Percentiles rank a stretch among this genome's conserved stretches.
Evolutionary conservation across 1,140 invertebrate species (phyloP).

Genomic region (Drosophila tsacasi): DNA sequence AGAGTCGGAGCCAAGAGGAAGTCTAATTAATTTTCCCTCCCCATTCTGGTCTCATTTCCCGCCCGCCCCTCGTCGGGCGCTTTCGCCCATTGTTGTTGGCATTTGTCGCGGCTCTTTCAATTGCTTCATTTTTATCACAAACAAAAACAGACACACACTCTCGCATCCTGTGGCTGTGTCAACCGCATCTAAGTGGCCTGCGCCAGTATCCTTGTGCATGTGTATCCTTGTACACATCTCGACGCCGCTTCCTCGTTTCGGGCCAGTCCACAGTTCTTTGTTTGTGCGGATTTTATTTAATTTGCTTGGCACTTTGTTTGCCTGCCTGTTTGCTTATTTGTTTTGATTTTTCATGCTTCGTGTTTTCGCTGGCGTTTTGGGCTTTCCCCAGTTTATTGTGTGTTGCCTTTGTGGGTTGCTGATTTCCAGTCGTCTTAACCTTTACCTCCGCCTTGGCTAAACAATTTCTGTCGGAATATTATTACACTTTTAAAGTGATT

Average conservation of each 20-base stretch:
- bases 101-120: slow-evolving; percentile 51
- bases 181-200: slow-evolving; percentile 57
- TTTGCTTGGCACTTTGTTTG: slow-evolving; percentile 74
- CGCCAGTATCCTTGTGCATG: slow-evolving; percentile 48
- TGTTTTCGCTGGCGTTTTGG: slow-evolving; percentile 40
- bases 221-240: slow-evolving; percentile 21
- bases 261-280: slow-evolving; percentile 37
- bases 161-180: slow-evolving; percentile 41
- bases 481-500: slow-evolving; percentile 5
- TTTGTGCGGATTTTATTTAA: slow-evolving; percentile 69
- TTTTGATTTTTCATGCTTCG: slow-evolving; percentile 72
- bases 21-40: slow-evolving; percentile 45
- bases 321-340: slow-evolving; percentile 71
- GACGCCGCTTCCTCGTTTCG: slow-evolving; percentile 25
- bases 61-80: slow-evolving; percentile 1
- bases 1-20: slow-evolving; percentile 31
- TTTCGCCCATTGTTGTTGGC: slow-evolving; percentile 39
- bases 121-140: slow-evolving; percentile 58
- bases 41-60: slow-evolving; percentile 14
- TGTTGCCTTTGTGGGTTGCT: slow-evolving; percentile 23
- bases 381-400: slow-evolving; percentile 28
- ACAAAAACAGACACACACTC: slow-evolving; percentile 43
- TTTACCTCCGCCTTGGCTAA: slow-evolving; percentile 31
- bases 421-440: slow-evolving; percentile 31
- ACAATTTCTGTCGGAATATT: slow-evolving; percentile 9